phyloP scores from a whole-genome alignment of 2,888 invertebrate species.

The Tridacna crocea region DNA sequence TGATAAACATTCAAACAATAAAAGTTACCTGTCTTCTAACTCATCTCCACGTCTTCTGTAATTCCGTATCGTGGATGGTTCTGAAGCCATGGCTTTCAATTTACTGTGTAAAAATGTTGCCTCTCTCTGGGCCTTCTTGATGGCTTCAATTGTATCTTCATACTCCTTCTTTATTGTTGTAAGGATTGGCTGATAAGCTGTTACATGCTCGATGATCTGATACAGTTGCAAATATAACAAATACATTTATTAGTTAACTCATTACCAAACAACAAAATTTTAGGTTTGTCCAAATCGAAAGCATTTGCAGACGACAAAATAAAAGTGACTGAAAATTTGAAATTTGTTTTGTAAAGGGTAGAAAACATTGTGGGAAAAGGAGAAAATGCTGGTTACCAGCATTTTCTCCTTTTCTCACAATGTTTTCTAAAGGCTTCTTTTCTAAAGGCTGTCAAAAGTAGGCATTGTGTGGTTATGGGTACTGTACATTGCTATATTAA shows the following conservation, averaged over 20 bases:
- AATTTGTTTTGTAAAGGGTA: too few species aligned
- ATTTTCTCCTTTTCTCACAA: background rate
- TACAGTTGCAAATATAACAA: constrained; percentile 31
- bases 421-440: too few species aligned
- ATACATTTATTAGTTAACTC: background rate
- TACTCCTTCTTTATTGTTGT: constrained; percentile 82
- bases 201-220: constrained; percentile 82
- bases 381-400: background rate
- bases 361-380: background rate
- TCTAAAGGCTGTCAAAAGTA: too few species aligned
- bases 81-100: constrained; percentile 81
- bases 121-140: constrained; percentile 80
- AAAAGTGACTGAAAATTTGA: too few species aligned
- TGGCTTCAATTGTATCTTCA: constrained; percentile 82
- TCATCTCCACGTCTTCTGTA: constrained; percentile 81
- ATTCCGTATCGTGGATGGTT: constrained; percentile 81
- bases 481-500: too few species aligned
- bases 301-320: too few species aligned
- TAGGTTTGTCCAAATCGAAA: too few species aligned
- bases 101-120: constrained; percentile 80
- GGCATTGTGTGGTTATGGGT: too few species aligned
- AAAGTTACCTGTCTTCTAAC: constrained; percentile 80
- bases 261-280: background rate
- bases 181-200: constrained; percentile 81
- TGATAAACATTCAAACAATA: background rate